Evolutionary conservation across 2,113 vertebrate species (phyloP).

Genomic region (Pleuronectes platessa): DNA sequence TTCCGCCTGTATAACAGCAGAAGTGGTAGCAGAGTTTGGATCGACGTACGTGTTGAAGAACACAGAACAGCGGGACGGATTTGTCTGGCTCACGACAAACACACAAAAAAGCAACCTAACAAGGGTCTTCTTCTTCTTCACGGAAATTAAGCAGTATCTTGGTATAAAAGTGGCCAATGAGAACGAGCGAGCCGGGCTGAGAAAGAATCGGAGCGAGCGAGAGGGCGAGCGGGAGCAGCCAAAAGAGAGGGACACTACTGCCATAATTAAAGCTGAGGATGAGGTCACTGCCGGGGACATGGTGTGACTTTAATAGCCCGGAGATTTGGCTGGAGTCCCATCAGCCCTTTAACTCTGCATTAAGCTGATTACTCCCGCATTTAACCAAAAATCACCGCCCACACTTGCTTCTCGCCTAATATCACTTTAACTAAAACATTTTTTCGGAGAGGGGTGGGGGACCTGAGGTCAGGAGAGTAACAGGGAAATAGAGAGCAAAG

Average conservation of each 20-base stretch:
- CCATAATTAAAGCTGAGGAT: slow-evolving; percentile 80
- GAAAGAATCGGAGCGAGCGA: slow-evolving; percentile 13
- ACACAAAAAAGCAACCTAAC: not conserved
- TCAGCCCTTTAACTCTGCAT: slow-evolving; percentile 82
- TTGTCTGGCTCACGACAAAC: not conserved
- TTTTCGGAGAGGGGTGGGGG: slow-evolving; percentile 21
- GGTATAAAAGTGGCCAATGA: not conserved
- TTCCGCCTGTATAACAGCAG: not conserved
- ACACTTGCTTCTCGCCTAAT: slow-evolving; percentile 62
- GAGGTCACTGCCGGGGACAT: slow-evolving; percentile 71
- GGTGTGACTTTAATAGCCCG: slow-evolving; percentile 77
- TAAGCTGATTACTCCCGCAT: slow-evolving; percentile 85
- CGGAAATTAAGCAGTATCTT: not conserved
- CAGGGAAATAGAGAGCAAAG: slow-evolving; percentile 26
- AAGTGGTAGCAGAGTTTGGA: not conserved
- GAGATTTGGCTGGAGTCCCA: slow-evolving; percentile 81
- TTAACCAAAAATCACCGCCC: slow-evolving; percentile 78
- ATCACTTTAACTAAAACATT: slow-evolving; percentile 75
- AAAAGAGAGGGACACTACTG: slow-evolving; percentile 69
- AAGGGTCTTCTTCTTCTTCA: not conserved
- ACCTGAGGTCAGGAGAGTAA: slow-evolving; percentile 25
- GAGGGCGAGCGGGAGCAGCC: slow-evolving; percentile 26
- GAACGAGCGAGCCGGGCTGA: slow-evolving; percentile 17
- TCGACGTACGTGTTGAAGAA: not conserved
- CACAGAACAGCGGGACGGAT: too few relatives aligned